Evolutionary conservation across 2,113 vertebrate species (phyloP).

Genomic region (Dicentrarchus labrax): DNA sequence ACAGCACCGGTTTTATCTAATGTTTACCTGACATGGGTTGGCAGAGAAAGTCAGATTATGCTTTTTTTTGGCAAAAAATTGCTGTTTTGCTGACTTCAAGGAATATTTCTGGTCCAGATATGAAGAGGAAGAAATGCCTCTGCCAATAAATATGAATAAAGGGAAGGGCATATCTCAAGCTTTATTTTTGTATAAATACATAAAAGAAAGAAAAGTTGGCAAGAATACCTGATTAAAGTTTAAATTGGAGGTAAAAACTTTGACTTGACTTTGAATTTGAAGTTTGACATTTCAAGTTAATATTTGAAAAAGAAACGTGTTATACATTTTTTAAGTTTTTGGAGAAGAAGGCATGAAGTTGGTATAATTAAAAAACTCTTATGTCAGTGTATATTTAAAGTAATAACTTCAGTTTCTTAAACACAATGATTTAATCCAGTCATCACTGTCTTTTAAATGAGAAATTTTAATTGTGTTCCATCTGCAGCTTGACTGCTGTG

Average conservation of each 20-base stretch:
- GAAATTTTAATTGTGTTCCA: neutral
- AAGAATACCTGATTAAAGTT: neutral
- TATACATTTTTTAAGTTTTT: no score
- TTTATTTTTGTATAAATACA: no score
- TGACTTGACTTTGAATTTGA: neutral
- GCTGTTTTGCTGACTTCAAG: neutral
- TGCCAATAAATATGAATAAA: neutral
- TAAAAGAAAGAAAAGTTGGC: neutral
- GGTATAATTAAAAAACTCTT: no score
- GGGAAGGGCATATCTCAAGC: neutral
- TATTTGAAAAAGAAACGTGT: no score
- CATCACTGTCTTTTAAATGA: neutral
- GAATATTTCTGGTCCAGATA: neutral
- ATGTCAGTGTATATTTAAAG: no score
- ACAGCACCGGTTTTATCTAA: slow-evolving; percentile 7
- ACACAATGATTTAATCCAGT: neutral
- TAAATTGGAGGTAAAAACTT: neutral
- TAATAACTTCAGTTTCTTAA: neutral
- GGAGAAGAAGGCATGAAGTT: no score
- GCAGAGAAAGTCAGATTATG: neutral
- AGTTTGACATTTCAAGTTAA: no score
- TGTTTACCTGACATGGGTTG: slow-evolving; percentile 11
- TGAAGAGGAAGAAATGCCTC: neutral
- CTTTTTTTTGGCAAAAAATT: neutral
- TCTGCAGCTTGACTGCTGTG: neutral